Evolutionary conservation across 1,140 invertebrate genomes (phyloP), one percentile per base, ranked within the genome.

Genomic region (Metaphire vulgaris): DNA sequence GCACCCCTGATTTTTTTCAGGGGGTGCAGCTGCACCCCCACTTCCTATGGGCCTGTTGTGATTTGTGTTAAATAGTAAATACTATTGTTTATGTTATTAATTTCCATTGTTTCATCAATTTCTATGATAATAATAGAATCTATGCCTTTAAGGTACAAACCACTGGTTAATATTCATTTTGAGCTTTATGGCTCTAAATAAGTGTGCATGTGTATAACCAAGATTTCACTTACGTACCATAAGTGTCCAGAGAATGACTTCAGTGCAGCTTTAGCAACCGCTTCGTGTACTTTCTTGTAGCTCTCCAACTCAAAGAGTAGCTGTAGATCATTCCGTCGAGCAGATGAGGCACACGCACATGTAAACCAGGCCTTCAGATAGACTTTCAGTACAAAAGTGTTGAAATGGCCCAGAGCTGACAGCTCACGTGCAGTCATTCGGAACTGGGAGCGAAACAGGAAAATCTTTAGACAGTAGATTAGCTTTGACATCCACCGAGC

Each of bases 311-410:
- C 67, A 14, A 6, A 26, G 69, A 56, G 74, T 65, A 33, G 75
- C 71, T 73, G 75, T 73, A n/a, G 72, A 30, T 64, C 72, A 69
- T 71, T 79, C 71, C 15, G 6, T 72, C 15, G 70, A 32, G 32
- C 70, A 29, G 67, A 69, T 33, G 28, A 14, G 33, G 70, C 70
- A 72, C 70, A 29, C 32, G 70, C n/a, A 72, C n/a, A 72, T 30
- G 70, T 72, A 32, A 29, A 74, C 21, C 64, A 69, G 29, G 16
- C 67, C 73, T 67, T 77, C 33, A 30, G 2, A 16, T 56, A 33
- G 26, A 2, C 56, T 65, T 65, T 77, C 75, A 29, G 33, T 69
- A n/a, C 32, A 64, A 26, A 32, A 15, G 6, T 68, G 32, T 12
- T 2, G 70, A 72, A 72, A 6, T 72, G 14, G 14, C 70, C 70